phyloP scores from a whole-genome alignment of 2,888 invertebrate genomes.

The Limulus polyphemus region DNA sequence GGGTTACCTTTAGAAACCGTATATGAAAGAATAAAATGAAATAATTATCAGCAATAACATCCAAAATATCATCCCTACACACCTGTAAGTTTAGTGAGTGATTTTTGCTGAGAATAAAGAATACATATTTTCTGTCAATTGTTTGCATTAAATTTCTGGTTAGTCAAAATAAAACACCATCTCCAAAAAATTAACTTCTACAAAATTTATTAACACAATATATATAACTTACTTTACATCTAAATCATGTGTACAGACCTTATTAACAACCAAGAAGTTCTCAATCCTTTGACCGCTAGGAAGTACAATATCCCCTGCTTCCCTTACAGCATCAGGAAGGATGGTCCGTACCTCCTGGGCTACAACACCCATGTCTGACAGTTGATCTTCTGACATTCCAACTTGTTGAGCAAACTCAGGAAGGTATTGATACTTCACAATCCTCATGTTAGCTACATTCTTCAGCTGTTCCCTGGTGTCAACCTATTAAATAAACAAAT shows the following conservation, averaged over 20 bases:
- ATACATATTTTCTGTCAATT: no score
- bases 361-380: slow-evolving; percentile 71
- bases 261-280: slow-evolving; percentile 93
- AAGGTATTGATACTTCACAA: slow-evolving; percentile 82
- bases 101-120: no score
- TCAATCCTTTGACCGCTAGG: slow-evolving; percentile 77
- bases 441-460: slow-evolving; percentile 77
- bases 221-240: no score
- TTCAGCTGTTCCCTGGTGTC: slow-evolving; percentile 80
- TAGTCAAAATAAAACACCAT: no score
- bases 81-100: no score
- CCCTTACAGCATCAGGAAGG: slow-evolving; percentile 84
- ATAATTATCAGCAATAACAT: no score
- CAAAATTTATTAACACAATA: no score
- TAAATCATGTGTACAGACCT: slow-evolving; percentile 45
- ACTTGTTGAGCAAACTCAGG: slow-evolving; percentile 73
- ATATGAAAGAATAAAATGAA: no score
- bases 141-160: no score
- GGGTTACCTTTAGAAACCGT: no score
- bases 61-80: no score
- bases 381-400: slow-evolving; percentile 56
- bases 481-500: slow-evolving; percentile 35
- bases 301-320: slow-evolving; percentile 73
- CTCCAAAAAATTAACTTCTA: no score
- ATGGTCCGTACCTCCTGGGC: slow-evolving; percentile 86